Evolutionary conservation across 2,113 vertebrate genomes (phyloP), one percentile per base, ranked within the genome.

Genomic region (Eretmochelys imbricata): DNA sequence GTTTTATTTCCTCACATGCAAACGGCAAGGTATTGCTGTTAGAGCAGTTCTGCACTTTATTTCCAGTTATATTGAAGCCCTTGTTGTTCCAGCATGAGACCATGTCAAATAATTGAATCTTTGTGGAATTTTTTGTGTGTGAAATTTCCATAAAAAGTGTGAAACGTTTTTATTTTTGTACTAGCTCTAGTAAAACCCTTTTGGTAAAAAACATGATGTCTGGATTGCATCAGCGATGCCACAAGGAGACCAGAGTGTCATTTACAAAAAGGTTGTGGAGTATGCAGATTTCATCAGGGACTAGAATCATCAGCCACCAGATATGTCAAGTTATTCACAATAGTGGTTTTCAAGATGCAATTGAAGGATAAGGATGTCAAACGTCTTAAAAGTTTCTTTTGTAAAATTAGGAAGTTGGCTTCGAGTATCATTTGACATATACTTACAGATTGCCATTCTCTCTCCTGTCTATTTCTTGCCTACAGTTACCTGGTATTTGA

Each of bases 341-440:
- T 2, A 0, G 0, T 0, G 2, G 3, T 25, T 78, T 12, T 3
- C 22, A 11, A 10, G 25, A 0, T 5, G 48, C 0, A 42, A 5
- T 22, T 22, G 84, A 88, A 6, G 27, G 42, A 55, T 0, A 6
- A 48, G 24, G 42, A 48, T 48, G n/a, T 20, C 65, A 72, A 72
- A 38, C 10, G n/a, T 72, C 62, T n/a, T 69, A n/a, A n/a, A n/a
- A 65, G 62, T n/a, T 72, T 19, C 35, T 38, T 38, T 22, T 10
- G 19, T 38, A 20, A 38, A 72, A 38, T 72, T 4, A 69, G 14
- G 75, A 27, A 13, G 42, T 42, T 75, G 35, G 10, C 35, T 38
- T 75, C 9, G 38, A 75, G 38, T 22, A 42, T 42, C 19, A 75
- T 42, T 75, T 75, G n/a, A 38, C 69, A 75, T 42, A 42, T 38